phyloP scores from a whole-genome alignment of 1,140 invertebrate species.

The Zaprionus camerounensis region DNA sequence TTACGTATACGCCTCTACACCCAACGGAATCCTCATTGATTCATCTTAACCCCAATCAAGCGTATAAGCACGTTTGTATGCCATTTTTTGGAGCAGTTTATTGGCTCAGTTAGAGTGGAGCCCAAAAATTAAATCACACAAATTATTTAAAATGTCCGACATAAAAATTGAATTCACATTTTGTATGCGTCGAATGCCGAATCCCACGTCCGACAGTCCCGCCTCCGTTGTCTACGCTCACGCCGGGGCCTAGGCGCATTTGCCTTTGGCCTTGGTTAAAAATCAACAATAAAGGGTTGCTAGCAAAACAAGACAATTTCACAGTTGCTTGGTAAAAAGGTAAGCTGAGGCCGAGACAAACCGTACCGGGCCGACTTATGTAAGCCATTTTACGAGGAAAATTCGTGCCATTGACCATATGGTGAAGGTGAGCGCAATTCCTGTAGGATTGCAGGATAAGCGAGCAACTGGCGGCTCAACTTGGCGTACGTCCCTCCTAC shows the following conservation, averaged over 20 bases:
- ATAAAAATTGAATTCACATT: constrained; percentile 77
- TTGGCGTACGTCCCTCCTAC: constrained; percentile 15
- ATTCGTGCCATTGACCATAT: constrained; percentile 78
- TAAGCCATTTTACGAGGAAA: constrained; percentile 80
- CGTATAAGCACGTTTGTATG: constrained; percentile 63
- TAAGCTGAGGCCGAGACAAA: constrained; percentile 38
- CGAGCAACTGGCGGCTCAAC: constrained; percentile 41
- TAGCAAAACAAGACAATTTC: constrained; percentile 76
- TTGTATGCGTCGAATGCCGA: constrained; percentile 24
- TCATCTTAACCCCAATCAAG: constrained; percentile 45
- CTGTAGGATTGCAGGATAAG: constrained; percentile 56
- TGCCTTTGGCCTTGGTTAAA: constrained; percentile 53
- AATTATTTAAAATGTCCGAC: constrained; percentile 73
- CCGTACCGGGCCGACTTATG: constrained; percentile 54
- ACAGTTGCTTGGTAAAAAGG: constrained; percentile 80
- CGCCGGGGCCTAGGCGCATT: constrained; percentile 19
- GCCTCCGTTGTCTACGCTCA: background rate
- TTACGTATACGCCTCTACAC: constrained; percentile 62
- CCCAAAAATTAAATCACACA: constrained; percentile 78
- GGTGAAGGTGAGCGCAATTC: constrained; percentile 65
- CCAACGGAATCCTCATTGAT: constrained; percentile 18
- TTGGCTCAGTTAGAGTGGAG: constrained; percentile 62
- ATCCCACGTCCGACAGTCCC: background rate
- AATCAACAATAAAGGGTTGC: constrained; percentile 71
- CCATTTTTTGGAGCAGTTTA: constrained; percentile 59